Base-by-base conservation (phyloP, 92 coral and sea anemone genomes). In the Galaxea fascicularis region DNA sequence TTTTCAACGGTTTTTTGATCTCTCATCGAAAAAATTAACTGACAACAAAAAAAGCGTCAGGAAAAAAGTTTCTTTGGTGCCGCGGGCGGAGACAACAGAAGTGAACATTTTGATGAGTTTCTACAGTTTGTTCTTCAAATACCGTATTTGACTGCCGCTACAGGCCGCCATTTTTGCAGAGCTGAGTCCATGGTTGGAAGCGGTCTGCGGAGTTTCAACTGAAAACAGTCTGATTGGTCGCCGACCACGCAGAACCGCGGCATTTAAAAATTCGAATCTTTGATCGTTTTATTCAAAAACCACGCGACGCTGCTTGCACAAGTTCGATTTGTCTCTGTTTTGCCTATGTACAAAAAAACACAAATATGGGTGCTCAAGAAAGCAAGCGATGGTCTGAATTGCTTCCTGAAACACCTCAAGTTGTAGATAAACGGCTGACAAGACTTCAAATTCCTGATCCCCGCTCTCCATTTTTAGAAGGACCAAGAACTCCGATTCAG, bases 401-500 rank as follows among this genome's bases (percentile, higher is more conserved):
- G 10, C 73, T 88, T 60, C 92, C 91, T 9, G 94, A 92, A 76
- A 88, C 98, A 18, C 93, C 96, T 39, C 86, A 89, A 73, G 85
- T 92, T 44, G 74, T 87, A 80, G 88, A 64, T 60, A 84, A 85
- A 29, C 77, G 86, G 56, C 73, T 92, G 47, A 79, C 82, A 25
- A 87, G 87, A 52, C 25, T 90, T 14, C 80, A 83, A 62, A 84
- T 87, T 44, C 69, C 93, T 27, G 98, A 94, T 86, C 99, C 99
- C 21, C 94, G 98, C 3, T 93, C 98, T 44, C 99, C 99, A 46
- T 17, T 73, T 46, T 26, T 58, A 11, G 88, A 81, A 57, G 53
- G 81, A 77, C 93, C 90, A 31, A 87, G 99, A 71, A 97, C 98
- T 44, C 99, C 99, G 17, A 93, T 93, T 20, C 92, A 91, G 35